These are phyloP conservation scores for Buceros bicornis DNA, from an alignment of 2,797 vertebrate genomes.

Conservation along the genomic window DNA sequence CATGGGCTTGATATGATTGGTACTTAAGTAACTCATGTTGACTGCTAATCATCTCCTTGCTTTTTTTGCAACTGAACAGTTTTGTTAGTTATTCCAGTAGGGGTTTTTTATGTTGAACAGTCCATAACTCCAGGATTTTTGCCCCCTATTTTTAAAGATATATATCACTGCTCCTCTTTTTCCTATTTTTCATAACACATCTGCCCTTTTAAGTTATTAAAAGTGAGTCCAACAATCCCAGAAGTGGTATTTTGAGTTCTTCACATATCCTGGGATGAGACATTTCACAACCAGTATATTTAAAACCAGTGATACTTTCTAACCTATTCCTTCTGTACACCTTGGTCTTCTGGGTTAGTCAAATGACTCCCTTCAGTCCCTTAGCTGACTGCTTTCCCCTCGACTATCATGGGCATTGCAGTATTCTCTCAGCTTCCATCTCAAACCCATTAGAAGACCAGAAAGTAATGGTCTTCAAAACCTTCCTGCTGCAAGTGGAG, in stretches of 20 bases:
- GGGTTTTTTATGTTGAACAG: not conserved
- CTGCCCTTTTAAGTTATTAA: not conserved
- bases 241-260: not conserved
- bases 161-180: not conserved
- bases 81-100: not conserved
- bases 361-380: not conserved
- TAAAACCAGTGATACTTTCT: not conserved
- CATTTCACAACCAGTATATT: not conserved
- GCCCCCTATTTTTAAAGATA: accelerated
- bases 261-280: not conserved
- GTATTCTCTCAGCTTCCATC: not conserved
- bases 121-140: not conserved
- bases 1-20: not conserved
- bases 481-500: not conserved
- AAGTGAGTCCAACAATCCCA: not conserved
- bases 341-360: not conserved
- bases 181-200: not conserved
- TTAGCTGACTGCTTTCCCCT: not conserved
- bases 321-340: not conserved
- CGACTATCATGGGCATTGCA: not conserved
- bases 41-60: not conserved
- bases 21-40: not conserved
- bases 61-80: not conserved
- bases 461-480: not conserved
- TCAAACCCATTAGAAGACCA: not conserved